phyloP scores from a whole-genome alignment of 2,113 vertebrate genomes.

The Gila orcuttii region DNA sequence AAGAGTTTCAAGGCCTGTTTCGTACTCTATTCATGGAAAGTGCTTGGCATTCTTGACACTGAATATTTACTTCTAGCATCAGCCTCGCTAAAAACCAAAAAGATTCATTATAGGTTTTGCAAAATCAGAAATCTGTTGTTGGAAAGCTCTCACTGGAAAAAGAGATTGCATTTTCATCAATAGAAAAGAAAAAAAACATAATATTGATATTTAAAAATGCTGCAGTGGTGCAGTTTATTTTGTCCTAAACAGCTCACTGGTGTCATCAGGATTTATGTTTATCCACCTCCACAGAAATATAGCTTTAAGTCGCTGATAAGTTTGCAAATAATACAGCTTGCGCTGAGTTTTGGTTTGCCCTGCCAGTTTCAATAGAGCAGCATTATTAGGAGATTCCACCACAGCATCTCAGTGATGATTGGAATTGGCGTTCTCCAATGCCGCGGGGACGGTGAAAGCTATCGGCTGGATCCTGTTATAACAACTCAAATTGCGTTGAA shows the following conservation, averaged over 20 bases:
- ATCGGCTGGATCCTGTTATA: slow-evolving; percentile 30
- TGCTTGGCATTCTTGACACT: neutral
- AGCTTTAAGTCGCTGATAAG: slow-evolving; percentile 15
- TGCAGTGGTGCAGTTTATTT: neutral
- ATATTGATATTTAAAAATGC: neutral
- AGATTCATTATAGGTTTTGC: neutral
- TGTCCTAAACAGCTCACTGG: neutral
- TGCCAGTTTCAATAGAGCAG: slow-evolving; percentile 37
- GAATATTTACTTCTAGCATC: neutral
- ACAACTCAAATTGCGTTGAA: slow-evolving; percentile 25
- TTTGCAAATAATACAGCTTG: slow-evolving; percentile 1
- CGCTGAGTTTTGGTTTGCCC: slow-evolving; percentile 21
- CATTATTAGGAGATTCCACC: slow-evolving; percentile 15
- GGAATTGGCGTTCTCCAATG: slow-evolving; percentile 37
- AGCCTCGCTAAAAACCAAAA: neutral
- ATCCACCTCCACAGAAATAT: slow-evolving; percentile 15
- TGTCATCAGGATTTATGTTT: slow-evolving; percentile 16
- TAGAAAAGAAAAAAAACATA: no score
- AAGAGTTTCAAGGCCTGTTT: neutral
- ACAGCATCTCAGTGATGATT: slow-evolving; percentile 28
- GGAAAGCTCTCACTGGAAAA: neutral
- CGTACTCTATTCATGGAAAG: neutral
- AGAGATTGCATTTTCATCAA: no score
- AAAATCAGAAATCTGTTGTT: neutral
- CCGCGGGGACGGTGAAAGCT: slow-evolving; percentile 2